Evolutionary conservation across 2,113 vertebrate species (phyloP).

Genomic region (Halcyon senegalensis): DNA sequence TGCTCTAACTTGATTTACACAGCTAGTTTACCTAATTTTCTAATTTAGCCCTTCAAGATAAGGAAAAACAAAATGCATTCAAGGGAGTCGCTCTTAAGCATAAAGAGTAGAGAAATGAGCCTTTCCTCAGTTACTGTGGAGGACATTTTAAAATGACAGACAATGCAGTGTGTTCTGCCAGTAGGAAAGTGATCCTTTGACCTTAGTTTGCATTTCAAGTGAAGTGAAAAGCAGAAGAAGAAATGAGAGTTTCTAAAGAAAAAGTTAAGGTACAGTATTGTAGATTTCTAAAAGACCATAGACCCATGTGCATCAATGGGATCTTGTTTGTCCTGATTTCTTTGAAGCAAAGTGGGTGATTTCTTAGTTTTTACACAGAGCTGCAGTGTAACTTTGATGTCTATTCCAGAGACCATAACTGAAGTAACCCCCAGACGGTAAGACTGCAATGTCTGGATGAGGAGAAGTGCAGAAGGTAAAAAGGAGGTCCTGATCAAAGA

Average conservation of each 20-base stretch:
- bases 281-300: conserved; percentile 33
- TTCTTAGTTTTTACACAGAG: neutral
- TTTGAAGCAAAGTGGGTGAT: conserved; percentile 20
- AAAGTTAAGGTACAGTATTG: conserved; percentile 15
- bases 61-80: conserved; percentile 2
- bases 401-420: neutral
- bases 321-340: conserved; percentile 34
- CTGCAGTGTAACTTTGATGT: neutral
- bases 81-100: neutral
- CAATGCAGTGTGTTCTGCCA: conserved; percentile 39
- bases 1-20: conserved; percentile 16
- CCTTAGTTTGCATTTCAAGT: conserved; percentile 70
- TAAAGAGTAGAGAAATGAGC: neutral
- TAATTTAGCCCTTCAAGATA: conserved; percentile 28
- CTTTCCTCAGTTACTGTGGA: neutral
- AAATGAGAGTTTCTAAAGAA: conserved; percentile 52
- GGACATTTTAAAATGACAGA: conserved; percentile 37
- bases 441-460: neutral
- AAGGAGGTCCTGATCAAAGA: neutral
- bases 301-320: neutral
- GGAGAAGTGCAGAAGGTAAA: neutral
- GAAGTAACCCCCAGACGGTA: conserved; percentile 12
- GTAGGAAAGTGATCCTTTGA: conserved; percentile 59
- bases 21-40: conserved; percentile 56
- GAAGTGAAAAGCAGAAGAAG: conserved; percentile 45